A percentile compares a stretch with the other conserved stretches of the same genome.
Conservation (phyloP, 2,113 vertebrate species). For the Caloenas nicobarica region DNA sequence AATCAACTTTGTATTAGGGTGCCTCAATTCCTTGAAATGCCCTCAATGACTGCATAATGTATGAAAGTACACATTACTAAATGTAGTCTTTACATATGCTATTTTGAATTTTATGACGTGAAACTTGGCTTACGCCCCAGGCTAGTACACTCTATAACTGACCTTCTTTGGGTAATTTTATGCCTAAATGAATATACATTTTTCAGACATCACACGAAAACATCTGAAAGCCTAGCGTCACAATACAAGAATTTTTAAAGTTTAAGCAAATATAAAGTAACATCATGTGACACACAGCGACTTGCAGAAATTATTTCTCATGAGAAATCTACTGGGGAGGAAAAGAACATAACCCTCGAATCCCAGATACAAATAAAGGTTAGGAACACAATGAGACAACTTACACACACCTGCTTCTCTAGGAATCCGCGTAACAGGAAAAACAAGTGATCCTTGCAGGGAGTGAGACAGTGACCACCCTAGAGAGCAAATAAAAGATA, state of each 20-base stretch:
- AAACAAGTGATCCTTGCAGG: not conserved
- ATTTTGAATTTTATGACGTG: not conserved
- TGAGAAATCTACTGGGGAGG: not conserved
- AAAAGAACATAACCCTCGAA: not conserved
- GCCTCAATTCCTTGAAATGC: not conserved
- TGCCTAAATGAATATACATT: not conserved
- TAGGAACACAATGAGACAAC: not conserved
- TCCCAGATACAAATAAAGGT: not conserved
- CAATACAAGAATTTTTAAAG: not conserved
- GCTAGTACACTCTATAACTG: not conserved
- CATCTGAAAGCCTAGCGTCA: not conserved
- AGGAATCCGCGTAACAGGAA: rapidly evolving
- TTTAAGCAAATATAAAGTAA: not conserved
- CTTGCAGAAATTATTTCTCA: not conserved
- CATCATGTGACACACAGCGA: not conserved
- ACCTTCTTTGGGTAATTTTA: not conserved
- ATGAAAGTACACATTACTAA: not conserved
- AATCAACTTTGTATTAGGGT: not conserved
- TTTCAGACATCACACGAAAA: not conserved
- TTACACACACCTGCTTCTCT: not conserved
- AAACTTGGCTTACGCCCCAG: not conserved
- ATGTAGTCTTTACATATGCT: not conserved
- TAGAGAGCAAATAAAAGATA: not conserved
- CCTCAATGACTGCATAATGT: not conserved
- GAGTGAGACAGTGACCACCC: not conserved